Base-by-base conservation (phyloP, 2,113 vertebrate genomes). In the Nycticryphes semicollaris region DNA sequence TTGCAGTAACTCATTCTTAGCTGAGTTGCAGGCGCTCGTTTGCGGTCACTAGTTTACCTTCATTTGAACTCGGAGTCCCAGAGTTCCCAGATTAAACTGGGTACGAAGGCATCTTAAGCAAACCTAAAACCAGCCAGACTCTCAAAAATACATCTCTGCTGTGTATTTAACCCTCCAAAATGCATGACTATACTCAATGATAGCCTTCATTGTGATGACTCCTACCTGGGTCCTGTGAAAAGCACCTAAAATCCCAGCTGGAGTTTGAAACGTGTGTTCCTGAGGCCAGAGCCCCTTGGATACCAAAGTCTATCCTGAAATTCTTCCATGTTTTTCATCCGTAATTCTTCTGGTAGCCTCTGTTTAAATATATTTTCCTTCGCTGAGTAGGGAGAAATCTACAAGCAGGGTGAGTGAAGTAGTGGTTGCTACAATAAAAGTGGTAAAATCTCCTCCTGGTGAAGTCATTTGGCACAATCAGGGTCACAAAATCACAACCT, bases 1-100 rank as follows among this genome's bases (percentile, higher is more conserved):
- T 91, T 96, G 84, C 89, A 94, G 84, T 94, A 96, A 94, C 66
- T 95, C 77, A 82, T 82, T 90, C 85, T 69, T 84, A 79, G 73
- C 60, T 76, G 80, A 84, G 80, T 68, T 93, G 51, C 45, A 92
- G 56, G 39, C 0, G 0, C 22, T 91, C 0, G 0, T 76, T 91
- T 81, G 45, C 39, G 73, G 53, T 82, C 57, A 60, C 39, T 89
- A 51, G 20, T 92, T 95, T 93, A 66, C 73, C 88, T 93, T 75
- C 51, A 68, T 75, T 86, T 94, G 82, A 90, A 90, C 72, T 86
- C 43, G 1, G 47, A 43, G 13, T 48, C 17, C 77, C 66, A 60
- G 83, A 76, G 43, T 39, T 92, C 20, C 79, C 73, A 89, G 80
- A 75, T 27, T 37, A 79, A 64, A 17, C 43, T 68, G 69, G 39